Evolutionary conservation across 2,888 invertebrate genomes (phyloP), one percentile per base, ranked within the genome.

Genomic region (Ornithoptera priamus): DNA sequence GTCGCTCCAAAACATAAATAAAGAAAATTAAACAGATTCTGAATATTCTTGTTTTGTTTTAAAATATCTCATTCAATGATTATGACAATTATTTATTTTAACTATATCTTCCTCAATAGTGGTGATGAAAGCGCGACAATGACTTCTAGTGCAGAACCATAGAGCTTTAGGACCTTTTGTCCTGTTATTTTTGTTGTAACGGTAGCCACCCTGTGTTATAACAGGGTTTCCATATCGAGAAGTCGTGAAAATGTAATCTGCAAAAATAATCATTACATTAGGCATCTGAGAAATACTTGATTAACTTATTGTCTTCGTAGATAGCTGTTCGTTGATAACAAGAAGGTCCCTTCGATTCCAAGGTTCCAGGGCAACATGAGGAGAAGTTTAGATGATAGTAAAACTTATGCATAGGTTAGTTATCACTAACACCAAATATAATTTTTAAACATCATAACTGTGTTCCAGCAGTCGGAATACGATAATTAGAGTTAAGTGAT

Each of bases 81-180:
- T 79, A 56, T 81, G 79, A 0, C 39, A 39, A 36, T 76, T 72
- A 42, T 76, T 79, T 1, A 74, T 63, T 67, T 71, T 78, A 15
- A 81, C 71, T 30, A 84, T 77, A 6, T 70, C 71, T 53, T 83
- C 74, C 1, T 85, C 76, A 5, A 79, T 64, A 0, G 87, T 86
- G 30, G 80, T 79, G 1, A 88, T 73, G 2, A 80, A 80, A 0
- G 85, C 80, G 7, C 83, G 76, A 69, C 86, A 87, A 70, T 77
- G 74, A 59, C 73, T 72, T 65, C 77, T 82, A 18, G 68, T 69
- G 68, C 84, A 84, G 39, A 74, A 73, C 80, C 83, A 82, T 15
- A 76, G 73, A 1, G 67, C 74, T 69, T 75, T 80, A 2, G 73
- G 24, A 0, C 80, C 79, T 6, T 69, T 72, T 36, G 71, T 72